Evolutionary conservation across 23 tunicate species (phyloP), one percentile per base, ranked within the genome.

Genomic region (Aplidium turbinatum): DNA sequence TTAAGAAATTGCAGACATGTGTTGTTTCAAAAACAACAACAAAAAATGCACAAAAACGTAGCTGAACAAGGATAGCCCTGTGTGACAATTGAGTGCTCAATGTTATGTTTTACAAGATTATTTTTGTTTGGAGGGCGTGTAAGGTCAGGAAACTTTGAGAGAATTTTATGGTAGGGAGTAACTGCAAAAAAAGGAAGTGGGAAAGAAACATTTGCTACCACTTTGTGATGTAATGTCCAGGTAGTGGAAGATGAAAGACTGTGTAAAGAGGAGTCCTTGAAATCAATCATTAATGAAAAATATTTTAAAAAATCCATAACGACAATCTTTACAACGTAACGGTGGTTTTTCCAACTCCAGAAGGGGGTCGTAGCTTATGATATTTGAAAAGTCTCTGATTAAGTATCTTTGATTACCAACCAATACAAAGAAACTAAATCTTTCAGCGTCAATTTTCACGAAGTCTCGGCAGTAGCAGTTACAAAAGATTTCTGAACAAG

Each of bases 21-120:
- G n/a, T n/a, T n/a, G n/a, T n/a, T n/a, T n/a, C n/a, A n/a, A n/a
- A n/a, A n/a, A n/a, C n/a, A n/a, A n/a, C n/a, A n/a, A n/a, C n/a
- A n/a, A n/a, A n/a, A n/a, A n/a, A n/a, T n/a, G n/a, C n/a, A n/a
- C n/a, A n/a, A n/a, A n/a, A n/a, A n/a, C n/a, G n/a, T n/a, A 5
- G 82, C 71, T 61, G 33, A 47, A 46, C 58, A 63, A 1, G 82
- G 42, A 62, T 63, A 46, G 26, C 60, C 58, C 42, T 35, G 35
- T 22, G 72, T 62, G 21, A 46, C 60, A 26, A 76, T 76, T 19
- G 28, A 33, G 31, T 76, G 82, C 27, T 20, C 47, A 63, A 62
- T 45, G 47, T 61, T 29, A 60, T 76, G 60, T 36, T 76, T 61
- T 19, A 47, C 2, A 24, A 54, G 48, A 6, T 36, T 35, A 6